Base-by-base conservation (phyloP, 2,797 vertebrate species). In the Sardinella longiceps region DNA sequence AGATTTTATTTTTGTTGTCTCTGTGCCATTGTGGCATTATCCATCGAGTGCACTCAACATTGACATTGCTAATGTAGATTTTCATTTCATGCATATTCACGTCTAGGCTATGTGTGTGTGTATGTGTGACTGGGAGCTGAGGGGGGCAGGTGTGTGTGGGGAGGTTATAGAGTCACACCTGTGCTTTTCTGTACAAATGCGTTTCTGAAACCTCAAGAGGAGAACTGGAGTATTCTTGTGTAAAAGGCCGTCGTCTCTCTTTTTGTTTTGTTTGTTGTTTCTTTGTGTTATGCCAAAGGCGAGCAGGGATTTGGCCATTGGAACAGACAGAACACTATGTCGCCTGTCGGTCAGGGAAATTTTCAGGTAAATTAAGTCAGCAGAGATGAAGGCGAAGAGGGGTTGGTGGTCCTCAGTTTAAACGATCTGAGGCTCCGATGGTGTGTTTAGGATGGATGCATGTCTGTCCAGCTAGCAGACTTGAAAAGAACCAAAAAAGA, bases 401-500 rank as follows among this genome's bases (percentile, higher is more conserved):
- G 11, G 18, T 43, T 23, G 37, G 23, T 1, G 56, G 39, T 50
- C 81, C 81, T 81, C 33, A 30, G 30, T 15, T 56, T 23, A 56
- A 56, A 56, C 53, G 5, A 60, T 60, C 56, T 60, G 56, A 25
- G 23, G 56, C 3, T 14, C 50, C 50, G 15, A 18, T 6, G 56
- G 56, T 60, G 33, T 43, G 20, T 14, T 5, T 74, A 23, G 33
- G 70, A 43, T 77, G 37, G 70, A 43, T 20, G 4, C 20, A 15
- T 77, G 70, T 20, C 37, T 39, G 6, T 39, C 33, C 43, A 50
- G 53, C 11, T 30, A 11, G 66, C 81, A 85, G 86, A 89, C 89
- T 85, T 86, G 83, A 77, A 77, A 77, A 43, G 39, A 37, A 77
- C 70, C 70, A 77, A 92, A 90, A 89, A 90, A 90, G 90, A 91